These are phyloP conservation scores for Drosophila sturtevanti DNA, from an alignment of 1,140 invertebrate genomes.

Conservation along the genomic window DNA sequence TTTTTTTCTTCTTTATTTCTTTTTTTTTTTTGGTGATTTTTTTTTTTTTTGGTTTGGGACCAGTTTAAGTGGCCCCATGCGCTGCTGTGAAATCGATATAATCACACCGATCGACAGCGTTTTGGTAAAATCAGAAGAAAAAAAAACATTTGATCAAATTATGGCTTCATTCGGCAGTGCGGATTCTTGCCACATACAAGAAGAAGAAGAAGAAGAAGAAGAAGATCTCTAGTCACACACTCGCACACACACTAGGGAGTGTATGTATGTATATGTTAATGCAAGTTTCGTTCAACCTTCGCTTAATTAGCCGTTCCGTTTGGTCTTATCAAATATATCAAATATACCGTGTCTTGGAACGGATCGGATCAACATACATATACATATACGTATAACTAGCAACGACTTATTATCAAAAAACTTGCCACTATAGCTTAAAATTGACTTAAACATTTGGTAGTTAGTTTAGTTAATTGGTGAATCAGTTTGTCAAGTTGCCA, in stretches of 20 bases:
- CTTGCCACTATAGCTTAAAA: neutral
- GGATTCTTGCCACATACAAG: slow-evolving; percentile 38
- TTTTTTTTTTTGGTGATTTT: neutral
- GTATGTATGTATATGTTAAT: slow-evolving; percentile 50
- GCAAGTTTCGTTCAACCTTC: slow-evolving; percentile 61
- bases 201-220: slow-evolving; percentile 20
- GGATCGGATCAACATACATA: slow-evolving; percentile 9
- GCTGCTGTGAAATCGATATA: slow-evolving; percentile 31
- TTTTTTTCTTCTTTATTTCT: neutral
- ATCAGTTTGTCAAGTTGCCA: neutral
- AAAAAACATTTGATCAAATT: slow-evolving; percentile 10
- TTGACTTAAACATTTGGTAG: neutral
- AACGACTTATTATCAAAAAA: neutral
- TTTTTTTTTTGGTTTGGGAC: slow-evolving; percentile 20
- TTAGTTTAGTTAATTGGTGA: neutral
- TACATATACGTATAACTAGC: neutral
- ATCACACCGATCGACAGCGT: slow-evolving; percentile 30
- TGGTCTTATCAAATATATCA: slow-evolving; percentile 73
- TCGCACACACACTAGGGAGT: neutral
- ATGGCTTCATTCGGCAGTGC: neutral
- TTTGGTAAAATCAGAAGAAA: slow-evolving; percentile 17
- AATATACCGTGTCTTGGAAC: slow-evolving; percentile 16
- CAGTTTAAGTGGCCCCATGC: slow-evolving; percentile 37
- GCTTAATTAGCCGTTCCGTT: slow-evolving; percentile 68
- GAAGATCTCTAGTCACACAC: neutral